Base-by-base conservation (phyloP, 64 coral and sea anemone genomes). In the Pocillopora damicornis region DNA sequence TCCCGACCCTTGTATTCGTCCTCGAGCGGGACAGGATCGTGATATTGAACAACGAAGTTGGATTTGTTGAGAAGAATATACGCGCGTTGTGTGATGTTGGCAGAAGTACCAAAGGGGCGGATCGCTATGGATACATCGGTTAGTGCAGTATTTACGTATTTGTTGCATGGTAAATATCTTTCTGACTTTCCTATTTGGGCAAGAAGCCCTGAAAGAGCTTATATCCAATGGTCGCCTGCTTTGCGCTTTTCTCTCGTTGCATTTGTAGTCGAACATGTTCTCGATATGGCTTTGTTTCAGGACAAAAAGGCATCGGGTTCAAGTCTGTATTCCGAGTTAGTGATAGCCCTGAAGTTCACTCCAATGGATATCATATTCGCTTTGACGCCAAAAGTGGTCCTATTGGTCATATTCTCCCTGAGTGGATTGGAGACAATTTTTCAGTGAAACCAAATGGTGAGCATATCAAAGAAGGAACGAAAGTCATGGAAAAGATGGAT, bases 111-210 rank as follows among this genome's bases (percentile, higher is more conserved):
- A 98, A 98, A 74, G 95, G 95, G 60, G 89, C 86, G 58, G 91
- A 98, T 79, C 91, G 91, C 10, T 98, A 93, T 86, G 91, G 95
- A 17, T 98, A 98, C 60, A 98, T 98, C 65, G 95, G 95, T 98
- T 38, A 37, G 89, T 89, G 7, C 42, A 51, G 42, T 7, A 57
- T 3, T 16, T n/a, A 16, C 0, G 5, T 20, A 9, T 56, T 77
- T n/a, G 14, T 12, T 72, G n/a, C 34, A 23, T 58, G 5, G 17
- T 8, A 56, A 18, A 77, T 18, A 5, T 22, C 45, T 2, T 37
- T 45, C 37, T 45, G 15, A 2, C 15, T 51, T 51, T 51, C 42
- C 42, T 7, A 51, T 51, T 51, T 51, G 42, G 42, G 42, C 42
- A 51, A 51, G 42, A 51, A 51, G 7, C 42, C 42, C 7, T 51